Evolutionary conservation across 2,888 invertebrate genomes (phyloP).

Genomic region (Allolobophora icterica): DNA sequence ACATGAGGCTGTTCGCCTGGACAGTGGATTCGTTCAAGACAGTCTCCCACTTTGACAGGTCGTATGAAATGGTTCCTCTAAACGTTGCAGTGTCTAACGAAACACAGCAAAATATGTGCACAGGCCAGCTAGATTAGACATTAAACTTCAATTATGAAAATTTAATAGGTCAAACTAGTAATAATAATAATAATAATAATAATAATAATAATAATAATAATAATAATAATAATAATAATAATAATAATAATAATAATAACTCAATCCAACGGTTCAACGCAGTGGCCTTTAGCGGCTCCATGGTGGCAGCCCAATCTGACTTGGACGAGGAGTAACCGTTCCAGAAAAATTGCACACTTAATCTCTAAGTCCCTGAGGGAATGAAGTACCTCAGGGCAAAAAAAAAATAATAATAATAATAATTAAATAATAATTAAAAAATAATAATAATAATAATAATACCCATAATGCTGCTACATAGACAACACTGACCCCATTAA

Average conservation of each 20-base stretch:
- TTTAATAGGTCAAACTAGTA: background rate
- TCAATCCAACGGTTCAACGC: too few relatives aligned
- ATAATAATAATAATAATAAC: background rate
- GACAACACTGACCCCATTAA: too few relatives aligned
- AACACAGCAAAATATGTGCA: background rate
- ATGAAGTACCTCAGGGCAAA: too few relatives aligned
- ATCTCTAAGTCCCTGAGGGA: too few relatives aligned
- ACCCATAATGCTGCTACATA: too few relatives aligned
- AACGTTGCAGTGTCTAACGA: background rate
- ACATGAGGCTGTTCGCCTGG: background rate
- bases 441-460: too few relatives aligned
- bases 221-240: background rate
- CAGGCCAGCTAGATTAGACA: background rate
- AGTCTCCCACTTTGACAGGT: background rate
- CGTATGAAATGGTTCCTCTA: background rate
- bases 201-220: background rate
- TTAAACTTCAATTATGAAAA: background rate
- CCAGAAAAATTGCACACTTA: too few relatives aligned
- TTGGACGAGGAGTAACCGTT: too few relatives aligned
- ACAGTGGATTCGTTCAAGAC: background rate
- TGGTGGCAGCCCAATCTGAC: too few relatives aligned
- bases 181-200: background rate
- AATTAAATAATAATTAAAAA: too few relatives aligned
- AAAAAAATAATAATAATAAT: too few relatives aligned
- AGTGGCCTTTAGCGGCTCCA: too few relatives aligned